Conservation (phyloP, 2,797 vertebrate genomes). For the Anguilla megastoma region DNA sequence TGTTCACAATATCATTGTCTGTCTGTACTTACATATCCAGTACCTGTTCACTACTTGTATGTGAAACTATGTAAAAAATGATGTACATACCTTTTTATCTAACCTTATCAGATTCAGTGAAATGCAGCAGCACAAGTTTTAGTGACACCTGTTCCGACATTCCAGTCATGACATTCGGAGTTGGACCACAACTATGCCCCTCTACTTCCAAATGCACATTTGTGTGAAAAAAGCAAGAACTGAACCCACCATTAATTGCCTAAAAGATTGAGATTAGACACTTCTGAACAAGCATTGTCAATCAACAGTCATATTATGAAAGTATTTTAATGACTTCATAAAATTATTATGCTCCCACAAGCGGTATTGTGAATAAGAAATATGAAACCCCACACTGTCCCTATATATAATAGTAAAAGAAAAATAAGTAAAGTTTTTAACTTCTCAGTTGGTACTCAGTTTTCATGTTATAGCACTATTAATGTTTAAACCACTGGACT, state of each 20-base stretch:
- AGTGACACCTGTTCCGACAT: conserved; percentile 39
- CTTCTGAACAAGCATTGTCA: neutral
- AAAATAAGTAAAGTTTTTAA: neutral
- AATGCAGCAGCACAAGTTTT: conserved; percentile 55
- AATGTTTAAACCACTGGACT: conserved; percentile 9
- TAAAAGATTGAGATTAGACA: neutral
- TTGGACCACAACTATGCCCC: neutral
- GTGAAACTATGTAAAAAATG: conserved; percentile 4
- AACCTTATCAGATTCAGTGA: conserved; percentile 20
- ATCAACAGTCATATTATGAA: neutral
- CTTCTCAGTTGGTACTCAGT: neutral
- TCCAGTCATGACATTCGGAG: conserved; percentile 38
- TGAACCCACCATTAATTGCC: neutral
- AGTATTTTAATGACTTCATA: neutral
- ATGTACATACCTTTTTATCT: neutral
- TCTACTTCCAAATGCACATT: neutral
- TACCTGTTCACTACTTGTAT: neutral
- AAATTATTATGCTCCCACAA: no score
- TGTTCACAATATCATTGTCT: neutral
- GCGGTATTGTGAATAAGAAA: neutral
- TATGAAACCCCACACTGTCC: neutral
- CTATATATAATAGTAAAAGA: no score
- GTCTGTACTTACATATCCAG: neutral
- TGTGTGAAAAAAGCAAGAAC: neutral
- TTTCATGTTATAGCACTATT: neutral